Base-by-base conservation (phyloP, 2,888 invertebrate genomes). In the Eupithecia subumbrata region DNA sequence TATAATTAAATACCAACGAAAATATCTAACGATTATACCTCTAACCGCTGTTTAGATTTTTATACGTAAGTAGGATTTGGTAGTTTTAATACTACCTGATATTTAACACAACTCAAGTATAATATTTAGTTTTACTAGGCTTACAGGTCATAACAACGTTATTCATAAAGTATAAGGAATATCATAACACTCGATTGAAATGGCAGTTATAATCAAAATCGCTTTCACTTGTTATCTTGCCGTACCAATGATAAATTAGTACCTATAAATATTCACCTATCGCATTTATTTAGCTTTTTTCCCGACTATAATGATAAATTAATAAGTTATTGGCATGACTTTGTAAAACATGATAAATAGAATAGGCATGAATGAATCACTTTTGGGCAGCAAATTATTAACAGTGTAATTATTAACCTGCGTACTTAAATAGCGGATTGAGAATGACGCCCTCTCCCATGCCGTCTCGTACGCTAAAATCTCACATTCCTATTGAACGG, bases 1-100 rank as follows among this genome's bases (percentile, higher is more conserved):
- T 75, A 73, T 72, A n/a, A 78, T 67, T 72, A 76, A 76, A 76
- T 76, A 79, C 77, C 73, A 79, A 80, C 72, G 73, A 79, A 78
- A 80, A 78, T 78, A 75, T 78, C 75, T 78, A 77, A 78, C 72
- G 67, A 75, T 73, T 76, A n/a, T 76, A 73, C 71, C 52, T 64
- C 68, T 48, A 64, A 72, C 72, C 66, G 63, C 56, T 75, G 74
- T 69, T 75, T 74, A 63, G 25, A 73, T 73, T 69, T 71, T 63
- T 76, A 78, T 64, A 77, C 70, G 68, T 71, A 67, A 63, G 60
- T 78, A 74, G 73, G 63, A 75, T 76, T 76, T 74, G 74, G 74
- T 78, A 74, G 70, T 63, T 72, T 69, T 45, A 22, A 72, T 67
- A 72, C 70, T 69, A 75, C 71, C 63, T 71, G 73, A 40, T 77